These are phyloP conservation scores for Coelopa pilipes DNA, from an alignment of 2,888 invertebrate genomes.

Conservation along the genomic window DNA sequence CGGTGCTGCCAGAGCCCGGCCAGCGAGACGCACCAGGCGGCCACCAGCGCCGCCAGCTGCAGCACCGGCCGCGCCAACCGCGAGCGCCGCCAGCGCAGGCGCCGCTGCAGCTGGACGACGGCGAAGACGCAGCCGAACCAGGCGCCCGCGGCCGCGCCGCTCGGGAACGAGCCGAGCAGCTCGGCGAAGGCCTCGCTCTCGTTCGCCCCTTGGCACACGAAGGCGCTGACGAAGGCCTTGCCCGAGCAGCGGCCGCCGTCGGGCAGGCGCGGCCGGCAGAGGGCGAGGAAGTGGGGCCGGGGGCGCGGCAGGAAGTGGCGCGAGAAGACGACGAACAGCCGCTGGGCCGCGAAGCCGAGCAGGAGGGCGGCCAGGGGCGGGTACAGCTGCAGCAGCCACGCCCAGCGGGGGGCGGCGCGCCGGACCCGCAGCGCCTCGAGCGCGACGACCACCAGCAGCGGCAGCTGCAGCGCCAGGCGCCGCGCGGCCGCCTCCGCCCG, in stretches of 20 bases:
- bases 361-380: constrained; percentile 50
- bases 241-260: background rate
- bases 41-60: constrained; percentile 81
- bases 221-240: background rate
- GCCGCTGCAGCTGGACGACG: constrained; percentile 48
- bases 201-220: constrained; percentile 13
- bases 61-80: constrained; percentile 37
- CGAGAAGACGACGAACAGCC: constrained; percentile 46
- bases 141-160: constrained; percentile 51
- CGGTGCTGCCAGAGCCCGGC: constrained; percentile 94
- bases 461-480: constrained; percentile 42
- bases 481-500: constrained; percentile 37
- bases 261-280: constrained; percentile 45
- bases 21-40: constrained; percentile 86
- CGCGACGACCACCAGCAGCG: constrained; percentile 40
- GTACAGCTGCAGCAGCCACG: constrained; percentile 41
- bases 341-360: constrained; percentile 44
- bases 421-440: constrained; percentile 37
- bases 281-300: constrained; percentile 52
- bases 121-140: constrained; percentile 53
- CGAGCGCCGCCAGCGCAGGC: constrained; percentile 20
- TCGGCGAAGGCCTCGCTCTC: constrained; percentile 12
- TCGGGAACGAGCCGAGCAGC: constrained; percentile 50
- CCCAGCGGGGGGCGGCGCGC: background rate
- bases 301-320: constrained; percentile 51